phyloP scores from a whole-genome alignment of 2,888 invertebrate genomes.

The Cataglyphis livida region DNA sequence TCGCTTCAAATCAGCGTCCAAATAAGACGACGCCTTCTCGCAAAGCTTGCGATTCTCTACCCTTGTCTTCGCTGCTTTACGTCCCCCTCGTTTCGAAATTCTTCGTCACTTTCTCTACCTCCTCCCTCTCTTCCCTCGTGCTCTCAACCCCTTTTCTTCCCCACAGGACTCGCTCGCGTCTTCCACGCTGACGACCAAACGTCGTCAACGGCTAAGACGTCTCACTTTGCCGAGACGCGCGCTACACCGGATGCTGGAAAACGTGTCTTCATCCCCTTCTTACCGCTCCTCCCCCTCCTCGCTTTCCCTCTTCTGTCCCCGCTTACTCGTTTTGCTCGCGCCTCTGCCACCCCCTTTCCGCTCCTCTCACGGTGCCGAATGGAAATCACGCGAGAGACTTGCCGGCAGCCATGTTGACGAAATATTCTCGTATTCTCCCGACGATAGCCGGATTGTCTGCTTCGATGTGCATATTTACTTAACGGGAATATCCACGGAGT shows the following conservation, averaged over 20 bases:
- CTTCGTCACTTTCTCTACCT: slow-evolving; percentile 62
- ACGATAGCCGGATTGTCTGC: slow-evolving; percentile 53
- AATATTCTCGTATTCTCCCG: slow-evolving; percentile 57
- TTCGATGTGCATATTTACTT: slow-evolving; percentile 53
- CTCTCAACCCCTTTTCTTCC: slow-evolving; percentile 39
- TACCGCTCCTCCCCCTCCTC: neutral
- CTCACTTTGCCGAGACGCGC: slow-evolving; percentile 75
- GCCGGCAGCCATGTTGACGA: slow-evolving; percentile 70
- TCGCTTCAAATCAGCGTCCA: slow-evolving; percentile 82
- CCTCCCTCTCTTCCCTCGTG: neutral
- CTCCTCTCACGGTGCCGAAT: slow-evolving; percentile 62
- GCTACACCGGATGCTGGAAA: slow-evolving; percentile 69
- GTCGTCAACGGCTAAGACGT: slow-evolving; percentile 71
- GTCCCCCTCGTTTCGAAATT: slow-evolving; percentile 57
- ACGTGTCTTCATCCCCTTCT: slow-evolving; percentile 65
- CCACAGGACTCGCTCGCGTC: slow-evolving; percentile 56
- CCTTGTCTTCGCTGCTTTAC: slow-evolving; percentile 58
- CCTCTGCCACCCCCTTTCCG: slow-evolving; percentile 23
- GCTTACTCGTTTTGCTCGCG: slow-evolving; percentile 31
- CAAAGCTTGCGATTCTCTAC: slow-evolving; percentile 56
- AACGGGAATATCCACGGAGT: slow-evolving; percentile 47
- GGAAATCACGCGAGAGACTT: slow-evolving; percentile 71
- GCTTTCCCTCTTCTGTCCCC: neutral
- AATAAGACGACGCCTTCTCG: slow-evolving; percentile 77
- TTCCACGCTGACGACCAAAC: slow-evolving; percentile 73